phyloP scores from a whole-genome alignment of 1,140 invertebrate genomes.

The Drosophila rufa region DNA sequence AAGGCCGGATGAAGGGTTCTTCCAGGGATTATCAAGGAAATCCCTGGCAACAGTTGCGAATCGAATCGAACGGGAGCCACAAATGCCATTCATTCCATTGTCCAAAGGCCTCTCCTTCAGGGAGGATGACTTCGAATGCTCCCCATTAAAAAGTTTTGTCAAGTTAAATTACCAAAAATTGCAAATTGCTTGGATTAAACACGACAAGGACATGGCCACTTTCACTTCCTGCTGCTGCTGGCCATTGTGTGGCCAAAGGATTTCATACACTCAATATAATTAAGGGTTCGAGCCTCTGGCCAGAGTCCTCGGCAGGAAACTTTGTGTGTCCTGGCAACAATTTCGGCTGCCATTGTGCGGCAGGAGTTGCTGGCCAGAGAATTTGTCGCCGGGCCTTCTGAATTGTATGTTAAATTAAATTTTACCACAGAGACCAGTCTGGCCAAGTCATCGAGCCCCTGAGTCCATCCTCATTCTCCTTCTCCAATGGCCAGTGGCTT shows the following conservation, averaged over 20 bases:
- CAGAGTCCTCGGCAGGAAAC: conserved; percentile 39
- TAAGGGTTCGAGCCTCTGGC: conserved; percentile 74
- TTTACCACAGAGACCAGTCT: conserved; percentile 80
- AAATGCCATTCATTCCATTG: conserved; percentile 64
- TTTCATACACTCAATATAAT: conserved; percentile 84
- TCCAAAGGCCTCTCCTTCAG: conserved; percentile 22
- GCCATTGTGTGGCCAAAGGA: conserved; percentile 80
- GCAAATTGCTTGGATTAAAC: conserved; percentile 84
- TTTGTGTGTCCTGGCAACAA: conserved; percentile 74
- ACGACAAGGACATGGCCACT: conserved; percentile 64
- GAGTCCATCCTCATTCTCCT: conserved; percentile 7
- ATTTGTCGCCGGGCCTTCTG: conserved; percentile 70
- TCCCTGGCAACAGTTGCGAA: conserved; percentile 73
- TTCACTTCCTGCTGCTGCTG: conserved; percentile 71
- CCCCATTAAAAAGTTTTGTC: conserved; percentile 81
- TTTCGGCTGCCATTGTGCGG: conserved; percentile 61
- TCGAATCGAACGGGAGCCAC: conserved; percentile 67
- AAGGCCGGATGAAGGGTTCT: conserved; percentile 45
- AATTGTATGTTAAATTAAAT: conserved; percentile 84
- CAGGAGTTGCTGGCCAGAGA: conserved; percentile 50
- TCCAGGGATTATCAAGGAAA: conserved; percentile 38
- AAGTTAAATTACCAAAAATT: conserved; percentile 84
- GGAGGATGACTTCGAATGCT: conserved; percentile 14
- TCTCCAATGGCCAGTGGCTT: conserved; percentile 6
- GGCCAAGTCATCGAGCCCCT: conserved; percentile 62